Evolutionary conservation across 2,113 vertebrate species (phyloP), one percentile per base, ranked within the genome.

Genomic region (Callorhinus ursinus): DNA sequence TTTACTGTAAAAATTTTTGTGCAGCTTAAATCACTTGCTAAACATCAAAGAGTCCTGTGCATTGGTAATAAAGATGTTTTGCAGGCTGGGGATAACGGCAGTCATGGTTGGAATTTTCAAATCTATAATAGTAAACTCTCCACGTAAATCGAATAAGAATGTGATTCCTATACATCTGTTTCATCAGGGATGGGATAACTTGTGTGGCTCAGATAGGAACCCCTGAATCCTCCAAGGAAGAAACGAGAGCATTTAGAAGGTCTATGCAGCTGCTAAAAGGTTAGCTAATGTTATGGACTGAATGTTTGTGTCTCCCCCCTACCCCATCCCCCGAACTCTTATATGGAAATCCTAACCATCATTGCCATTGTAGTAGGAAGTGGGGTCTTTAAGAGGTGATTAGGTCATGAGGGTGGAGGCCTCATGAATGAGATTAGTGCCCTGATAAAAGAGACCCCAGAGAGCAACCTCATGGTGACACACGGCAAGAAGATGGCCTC

Each of bases 1-100:
- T 92, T 94, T 96, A 69, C 2, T 39, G 72, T 79, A 72, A 65
- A 71, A 80, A 90, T 97, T 93, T 97, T 72, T 94, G 57, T 88
- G 93, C 82, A 49, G 82, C 28, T 89, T 94, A 90, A 94, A 86
- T 98, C 82, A 71, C 7, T 95, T 89, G 69, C 92, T 90, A 61
- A 93, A 77, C 84, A 55, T 88, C 79, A 95, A 46, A 96, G 84
- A 46, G 80, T 77, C 59, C 12, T 21, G 69, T 94, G 90, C 49
- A 69, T 82, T 10, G 51, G 53, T 84, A 95, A 96, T 81, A 90
- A 77, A 97, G 88, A 72, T 19, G 19, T 39, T 39, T n/a, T 42
- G 36, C 18, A 12, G 67, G 28, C 63, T 83, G 74, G 2, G 46
- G 79, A 28, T 49, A 39, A 33, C 36, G 59, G 51, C 36, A 39